Conservation (phyloP, 2,888 invertebrate genomes). For the Synergus laeviventris region DNA sequence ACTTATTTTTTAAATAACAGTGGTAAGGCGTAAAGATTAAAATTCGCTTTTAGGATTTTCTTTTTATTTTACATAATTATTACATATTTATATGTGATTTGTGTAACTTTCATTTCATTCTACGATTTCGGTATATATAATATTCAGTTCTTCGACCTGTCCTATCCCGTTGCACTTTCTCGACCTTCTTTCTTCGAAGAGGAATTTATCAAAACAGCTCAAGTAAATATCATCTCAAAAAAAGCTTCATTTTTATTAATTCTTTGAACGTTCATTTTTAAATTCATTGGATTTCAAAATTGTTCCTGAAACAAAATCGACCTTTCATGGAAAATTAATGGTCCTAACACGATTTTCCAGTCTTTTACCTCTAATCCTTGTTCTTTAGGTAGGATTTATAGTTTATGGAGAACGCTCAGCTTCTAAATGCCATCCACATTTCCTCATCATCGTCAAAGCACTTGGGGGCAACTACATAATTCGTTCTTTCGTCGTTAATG, state of each 20-base stretch:
- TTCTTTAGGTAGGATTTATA: conserved; percentile 4
- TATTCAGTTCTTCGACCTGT: conserved; percentile 3
- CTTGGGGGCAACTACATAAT: conserved; percentile 17
- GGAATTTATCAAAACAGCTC: background rate
- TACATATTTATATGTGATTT: no score
- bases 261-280: no score
- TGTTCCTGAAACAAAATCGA: background rate
- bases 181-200: background rate
- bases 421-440: conserved; percentile 32
- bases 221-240: background rate
- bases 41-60: no score
- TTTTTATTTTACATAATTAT: no score
- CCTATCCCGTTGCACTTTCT: conserved; percentile 4
- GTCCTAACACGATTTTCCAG: conserved; percentile 29
- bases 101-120: background rate
- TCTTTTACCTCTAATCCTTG: conserved; percentile 16
- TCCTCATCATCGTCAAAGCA: conserved; percentile 33
- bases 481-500: conserved; percentile 22
- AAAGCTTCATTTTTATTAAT: background rate
- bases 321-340: conserved; percentile 21
- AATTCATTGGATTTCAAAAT: no score
- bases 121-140: background rate
- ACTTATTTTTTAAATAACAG: no score
- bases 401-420: background rate
- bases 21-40: no score